A percentile compares a stretch with the other conserved stretches of the same genome.
phyloP scores from a whole-genome alignment of 2,113 vertebrate species.

The Osmerus eperlanus region DNA sequence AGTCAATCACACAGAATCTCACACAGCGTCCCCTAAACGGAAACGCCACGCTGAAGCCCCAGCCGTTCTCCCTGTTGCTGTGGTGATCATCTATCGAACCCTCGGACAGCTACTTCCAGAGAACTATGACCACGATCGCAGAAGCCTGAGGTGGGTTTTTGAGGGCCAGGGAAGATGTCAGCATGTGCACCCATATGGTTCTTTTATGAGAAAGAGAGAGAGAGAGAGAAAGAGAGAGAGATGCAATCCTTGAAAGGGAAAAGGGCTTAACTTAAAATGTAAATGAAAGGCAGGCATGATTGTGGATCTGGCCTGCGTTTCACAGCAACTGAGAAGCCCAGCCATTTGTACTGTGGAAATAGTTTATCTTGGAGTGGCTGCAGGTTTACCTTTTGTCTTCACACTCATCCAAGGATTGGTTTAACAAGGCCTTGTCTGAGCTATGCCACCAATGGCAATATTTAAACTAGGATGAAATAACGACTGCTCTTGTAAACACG shows the following conservation, averaged over 20 bases:
- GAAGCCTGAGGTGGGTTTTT: slow-evolving; percentile 77
- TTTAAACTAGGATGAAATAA: no score
- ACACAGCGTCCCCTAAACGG: slow-evolving; percentile 53
- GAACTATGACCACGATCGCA: slow-evolving; percentile 80
- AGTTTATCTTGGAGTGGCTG: no score
- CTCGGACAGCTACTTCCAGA: slow-evolving; percentile 84
- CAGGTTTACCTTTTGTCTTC: no score
- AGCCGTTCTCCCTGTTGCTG: slow-evolving; percentile 63
- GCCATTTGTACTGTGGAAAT: no score
- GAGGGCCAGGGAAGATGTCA: not conserved
- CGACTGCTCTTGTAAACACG: no score
- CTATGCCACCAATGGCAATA: no score
- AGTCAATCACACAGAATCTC: not conserved
- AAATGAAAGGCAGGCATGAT: no score
- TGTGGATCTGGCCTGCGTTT: no score
- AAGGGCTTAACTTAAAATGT: no score
- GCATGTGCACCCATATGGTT: no score
- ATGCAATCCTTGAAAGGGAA: no score
- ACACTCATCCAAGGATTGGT: not conserved
- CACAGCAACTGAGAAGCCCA: no score
- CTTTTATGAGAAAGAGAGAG: not conserved
- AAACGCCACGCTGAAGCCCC: slow-evolving; percentile 68
- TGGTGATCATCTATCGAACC: slow-evolving; percentile 80
- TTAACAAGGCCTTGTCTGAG: not conserved
- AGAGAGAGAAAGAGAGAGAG: not conserved